These are phyloP conservation scores for Coenobita brevimanus DNA, from an alignment of 1,140 invertebrate genomes.

Conservation along the genomic window DNA sequence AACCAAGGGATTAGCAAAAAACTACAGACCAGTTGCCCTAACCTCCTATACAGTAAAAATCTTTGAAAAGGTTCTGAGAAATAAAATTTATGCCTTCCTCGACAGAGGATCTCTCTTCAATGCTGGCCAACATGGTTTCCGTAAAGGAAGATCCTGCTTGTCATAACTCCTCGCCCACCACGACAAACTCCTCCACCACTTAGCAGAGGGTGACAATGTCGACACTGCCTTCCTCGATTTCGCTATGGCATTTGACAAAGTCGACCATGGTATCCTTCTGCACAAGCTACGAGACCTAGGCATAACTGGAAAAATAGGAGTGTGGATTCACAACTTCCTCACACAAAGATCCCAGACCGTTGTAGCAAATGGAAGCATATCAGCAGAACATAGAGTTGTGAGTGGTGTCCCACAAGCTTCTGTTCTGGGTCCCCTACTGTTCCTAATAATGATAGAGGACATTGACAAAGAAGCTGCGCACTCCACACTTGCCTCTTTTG, in stretches of 20 bases:
- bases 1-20: neutral
- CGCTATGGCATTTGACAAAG: constrained; percentile 12
- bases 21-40: neutral
- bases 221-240: constrained; percentile 21
- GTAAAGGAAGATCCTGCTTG: constrained; percentile 11
- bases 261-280: constrained; percentile 14
- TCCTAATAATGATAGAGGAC: constrained; percentile 23
- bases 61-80: neutral
- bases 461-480: neutral
- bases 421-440: constrained; percentile 24
- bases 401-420: constrained; percentile 35
- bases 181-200: constrained; percentile 12
- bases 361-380: neutral
- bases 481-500: neutral
- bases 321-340: constrained; percentile 12
- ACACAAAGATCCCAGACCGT: constrained; percentile 11
- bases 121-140: constrained; percentile 18
- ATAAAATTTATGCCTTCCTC: neutral
- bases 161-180: neutral
- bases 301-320: neutral
- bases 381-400: neutral
- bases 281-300: neutral
- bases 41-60: too few species aligned
- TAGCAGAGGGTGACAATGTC: constrained; percentile 19
- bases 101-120: constrained; percentile 13